These are phyloP conservation scores for Drosophila virilis DNA, from an alignment of 1,140 invertebrate species.

Conservation along the genomic window DNA sequence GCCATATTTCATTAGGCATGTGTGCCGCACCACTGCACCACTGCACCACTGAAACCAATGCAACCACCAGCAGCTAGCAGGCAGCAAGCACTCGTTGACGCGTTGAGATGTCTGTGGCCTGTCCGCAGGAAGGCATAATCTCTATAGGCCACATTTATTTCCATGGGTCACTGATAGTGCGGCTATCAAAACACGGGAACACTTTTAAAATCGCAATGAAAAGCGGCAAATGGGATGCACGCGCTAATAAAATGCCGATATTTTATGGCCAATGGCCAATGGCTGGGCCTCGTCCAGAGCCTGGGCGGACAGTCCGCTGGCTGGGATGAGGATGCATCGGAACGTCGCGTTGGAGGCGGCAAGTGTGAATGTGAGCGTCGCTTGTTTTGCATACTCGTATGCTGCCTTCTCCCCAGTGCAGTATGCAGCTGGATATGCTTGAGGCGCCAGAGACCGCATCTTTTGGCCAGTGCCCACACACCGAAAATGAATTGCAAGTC, in stretches of 20 bases:
- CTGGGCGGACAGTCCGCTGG: background rate
- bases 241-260: conserved; percentile 83
- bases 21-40: conserved; percentile 15
- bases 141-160: conserved; percentile 84
- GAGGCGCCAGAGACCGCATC: conserved; percentile 46
- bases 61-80: background rate
- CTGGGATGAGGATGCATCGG: background rate
- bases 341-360: conserved; percentile 37
- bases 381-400: conserved; percentile 56
- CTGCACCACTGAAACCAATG: background rate
- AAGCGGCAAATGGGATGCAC: conserved; percentile 83
- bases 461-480: conserved; percentile 58
- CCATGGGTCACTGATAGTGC: conserved; percentile 84
- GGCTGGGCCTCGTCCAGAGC: background rate
- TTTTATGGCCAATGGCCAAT: conserved; percentile 67
- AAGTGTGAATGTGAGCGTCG: conserved; percentile 71
- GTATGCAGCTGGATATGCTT: conserved; percentile 12
- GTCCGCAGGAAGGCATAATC: conserved; percentile 73
- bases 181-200: conserved; percentile 84
- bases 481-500: conserved; percentile 83
- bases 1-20: conserved; percentile 78
- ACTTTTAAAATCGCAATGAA: conserved; percentile 84
- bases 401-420: background rate
- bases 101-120: conserved; percentile 38
- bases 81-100: conserved; percentile 10